Percentiles rank a stretch among this genome's conserved stretches.
phyloP scores from a whole-genome alignment of 1,140 invertebrate species.

The Coelopa frigida region DNA sequence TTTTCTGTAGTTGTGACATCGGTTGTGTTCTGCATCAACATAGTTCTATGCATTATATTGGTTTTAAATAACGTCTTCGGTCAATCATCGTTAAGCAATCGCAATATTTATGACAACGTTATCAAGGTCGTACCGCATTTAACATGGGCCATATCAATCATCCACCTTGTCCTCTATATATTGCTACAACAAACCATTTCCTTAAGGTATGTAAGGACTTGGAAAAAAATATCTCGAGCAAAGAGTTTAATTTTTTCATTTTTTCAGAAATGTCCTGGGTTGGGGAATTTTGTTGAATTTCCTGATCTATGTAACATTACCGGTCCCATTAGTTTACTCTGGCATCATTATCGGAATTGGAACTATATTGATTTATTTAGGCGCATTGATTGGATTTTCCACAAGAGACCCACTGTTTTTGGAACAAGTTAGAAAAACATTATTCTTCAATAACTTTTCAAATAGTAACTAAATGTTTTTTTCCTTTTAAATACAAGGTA shows the following conservation, averaged over 20 bases:
- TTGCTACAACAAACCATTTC: not conserved
- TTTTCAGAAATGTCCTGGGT: conserved; percentile 49
- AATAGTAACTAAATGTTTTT: not conserved
- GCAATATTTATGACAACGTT: conserved; percentile 29
- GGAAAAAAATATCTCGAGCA: not conserved
- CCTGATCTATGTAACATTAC: conserved; percentile 75
- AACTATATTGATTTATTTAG: conserved; percentile 54
- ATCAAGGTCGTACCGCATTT: not conserved
- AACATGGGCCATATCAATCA: conserved; percentile 1
- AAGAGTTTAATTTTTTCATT: not conserved
- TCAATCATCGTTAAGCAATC: conserved; percentile 36
- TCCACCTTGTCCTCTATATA: conserved; percentile 5
- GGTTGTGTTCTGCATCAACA: not conserved
- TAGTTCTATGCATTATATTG: conserved; percentile 1
- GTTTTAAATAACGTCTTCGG: no score
- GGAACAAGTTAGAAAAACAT: conserved; percentile 50
- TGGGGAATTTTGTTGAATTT: conserved; percentile 78
- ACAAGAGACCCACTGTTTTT: conserved; percentile 42
- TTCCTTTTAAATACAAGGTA: conserved; percentile 20
- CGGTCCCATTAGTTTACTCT: conserved; percentile 59
- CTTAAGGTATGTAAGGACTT: conserved; percentile 1
- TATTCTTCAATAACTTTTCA: not conserved
- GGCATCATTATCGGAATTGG: conserved; percentile 50
- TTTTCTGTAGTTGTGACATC: no score
- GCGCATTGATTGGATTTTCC: conserved; percentile 49